phyloP scores from a whole-genome alignment of 2,888 invertebrate species.

The Eilema griseolum region DNA sequence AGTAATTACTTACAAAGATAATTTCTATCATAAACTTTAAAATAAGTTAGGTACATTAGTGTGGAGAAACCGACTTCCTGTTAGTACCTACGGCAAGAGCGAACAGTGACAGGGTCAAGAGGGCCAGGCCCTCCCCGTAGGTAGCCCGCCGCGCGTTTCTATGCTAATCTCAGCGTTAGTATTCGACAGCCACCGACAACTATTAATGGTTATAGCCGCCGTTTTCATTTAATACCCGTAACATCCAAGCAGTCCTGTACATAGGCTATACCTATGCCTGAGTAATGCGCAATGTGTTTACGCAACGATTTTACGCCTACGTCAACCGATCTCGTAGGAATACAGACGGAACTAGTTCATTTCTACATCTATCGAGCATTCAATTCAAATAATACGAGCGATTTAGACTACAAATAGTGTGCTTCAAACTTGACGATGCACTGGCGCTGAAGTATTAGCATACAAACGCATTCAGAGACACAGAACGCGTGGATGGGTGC shows the following conservation, averaged over 20 bases:
- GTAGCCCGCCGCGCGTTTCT: conserved; percentile 81
- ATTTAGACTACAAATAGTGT: conserved; percentile 85
- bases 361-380: conserved; percentile 84
- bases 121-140: conserved; percentile 79
- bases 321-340: conserved; percentile 67
- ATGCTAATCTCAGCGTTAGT: conserved; percentile 81
- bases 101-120: conserved; percentile 83
- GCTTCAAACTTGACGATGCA: conserved; percentile 81
- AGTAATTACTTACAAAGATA: conserved; percentile 61
- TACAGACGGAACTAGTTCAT: conserved; percentile 81
- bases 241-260: conserved; percentile 66
- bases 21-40: conserved; percentile 63
- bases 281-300: conserved; percentile 77
- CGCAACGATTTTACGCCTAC: conserved; percentile 81
- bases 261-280: conserved; percentile 66
- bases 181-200: conserved; percentile 78
- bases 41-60: conserved; percentile 56
- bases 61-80: conserved; percentile 80
- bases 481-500: conserved; percentile 79
- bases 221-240: conserved; percentile 75
- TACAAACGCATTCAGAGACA: conserved; percentile 83
- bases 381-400: conserved; percentile 85
- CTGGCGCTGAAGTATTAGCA: conserved; percentile 84
- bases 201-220: conserved; percentile 82
- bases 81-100: conserved; percentile 74